Evolutionary conservation across 2,888 invertebrate species (phyloP).

Genomic region (Drosophila nr. fundita): DNA sequence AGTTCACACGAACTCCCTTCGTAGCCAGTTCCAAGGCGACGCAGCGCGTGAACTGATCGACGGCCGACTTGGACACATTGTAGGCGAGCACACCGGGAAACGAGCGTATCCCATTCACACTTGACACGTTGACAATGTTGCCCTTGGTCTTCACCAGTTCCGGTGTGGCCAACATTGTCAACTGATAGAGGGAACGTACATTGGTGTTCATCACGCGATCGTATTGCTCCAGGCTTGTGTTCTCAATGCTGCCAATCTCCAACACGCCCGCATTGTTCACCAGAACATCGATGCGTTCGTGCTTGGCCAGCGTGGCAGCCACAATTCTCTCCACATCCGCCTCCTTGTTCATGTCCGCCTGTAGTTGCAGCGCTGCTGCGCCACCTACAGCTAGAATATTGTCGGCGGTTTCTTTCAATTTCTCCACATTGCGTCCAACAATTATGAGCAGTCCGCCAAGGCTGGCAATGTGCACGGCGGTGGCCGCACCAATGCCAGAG

Average conservation of each 20-base stretch:
- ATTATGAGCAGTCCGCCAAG: conserved; percentile 88
- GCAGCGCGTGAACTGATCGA: conserved; percentile 97
- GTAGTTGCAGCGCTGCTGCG: conserved; percentile 86
- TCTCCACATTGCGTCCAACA: conserved; percentile 89
- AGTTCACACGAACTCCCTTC: conserved; percentile 94
- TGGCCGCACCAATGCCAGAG: conserved; percentile 91
- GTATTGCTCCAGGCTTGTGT: conserved; percentile 92
- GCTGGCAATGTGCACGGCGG: conserved; percentile 88
- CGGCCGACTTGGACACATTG: conserved; percentile 95
- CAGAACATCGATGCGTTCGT: conserved; percentile 88
- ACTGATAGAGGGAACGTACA: conserved; percentile 91
- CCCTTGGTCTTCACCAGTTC: conserved; percentile 93
- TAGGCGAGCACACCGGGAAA: conserved; percentile 97
- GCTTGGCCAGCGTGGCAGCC: conserved; percentile 89
- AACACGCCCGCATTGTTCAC: conserved; percentile 96
- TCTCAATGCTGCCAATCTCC: conserved; percentile 94
- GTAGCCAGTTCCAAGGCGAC: conserved; percentile 93
- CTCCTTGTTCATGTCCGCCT: conserved; percentile 91
- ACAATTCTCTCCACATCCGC: conserved; percentile 89
- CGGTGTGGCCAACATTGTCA: conserved; percentile 95
- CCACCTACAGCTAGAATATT: conserved; percentile 79
- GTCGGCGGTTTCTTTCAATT: conserved; percentile 87
- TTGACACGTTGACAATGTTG: conserved; percentile 97
- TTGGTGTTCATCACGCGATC: conserved; percentile 96
- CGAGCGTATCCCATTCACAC: conserved; percentile 94